Evolutionary conservation across 2,113 vertebrate species (phyloP).

Genomic region (Cynoglossus semilaevis): DNA sequence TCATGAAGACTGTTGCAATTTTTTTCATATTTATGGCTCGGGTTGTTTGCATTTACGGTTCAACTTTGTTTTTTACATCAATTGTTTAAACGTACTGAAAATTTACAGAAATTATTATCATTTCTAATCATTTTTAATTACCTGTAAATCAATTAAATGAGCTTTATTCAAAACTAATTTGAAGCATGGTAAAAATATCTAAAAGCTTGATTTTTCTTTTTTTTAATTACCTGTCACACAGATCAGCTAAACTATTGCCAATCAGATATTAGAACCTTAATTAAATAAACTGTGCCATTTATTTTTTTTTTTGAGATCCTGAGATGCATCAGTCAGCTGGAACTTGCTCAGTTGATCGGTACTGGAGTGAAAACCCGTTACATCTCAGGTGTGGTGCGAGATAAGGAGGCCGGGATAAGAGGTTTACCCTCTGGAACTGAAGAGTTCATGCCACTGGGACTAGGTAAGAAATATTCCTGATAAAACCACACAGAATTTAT

Average conservation of each 20-base stretch:
- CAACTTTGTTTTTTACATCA: too few species aligned
- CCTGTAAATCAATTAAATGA: too few species aligned
- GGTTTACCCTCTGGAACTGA: slow-evolving; percentile 84
- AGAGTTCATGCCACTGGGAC: slow-evolving; percentile 92
- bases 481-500: neutral
- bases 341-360: slow-evolving; percentile 93
- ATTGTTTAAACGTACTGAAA: neutral
- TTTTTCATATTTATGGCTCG: neutral
- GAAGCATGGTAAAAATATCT: too few species aligned
- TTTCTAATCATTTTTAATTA: too few species aligned
- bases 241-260: too few species aligned
- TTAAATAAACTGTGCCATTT: neutral
- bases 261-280: too few species aligned
- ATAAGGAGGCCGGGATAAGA: slow-evolving; percentile 83
- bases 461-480: slow-evolving; percentile 75
- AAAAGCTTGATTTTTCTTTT: too few species aligned
- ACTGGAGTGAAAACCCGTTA: slow-evolving; percentile 96
- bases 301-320: slow-evolving; percentile 78
- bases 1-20: neutral
- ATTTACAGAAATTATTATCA: too few species aligned
- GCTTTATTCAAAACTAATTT: too few species aligned
- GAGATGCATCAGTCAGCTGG: slow-evolving; percentile 96
- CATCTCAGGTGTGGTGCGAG: slow-evolving; percentile 88
- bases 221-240: too few species aligned
- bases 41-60: neutral